These are phyloP conservation scores for Asteroscopus sphinx DNA, from an alignment of 2,888 invertebrate genomes.

Conservation along the genomic window DNA sequence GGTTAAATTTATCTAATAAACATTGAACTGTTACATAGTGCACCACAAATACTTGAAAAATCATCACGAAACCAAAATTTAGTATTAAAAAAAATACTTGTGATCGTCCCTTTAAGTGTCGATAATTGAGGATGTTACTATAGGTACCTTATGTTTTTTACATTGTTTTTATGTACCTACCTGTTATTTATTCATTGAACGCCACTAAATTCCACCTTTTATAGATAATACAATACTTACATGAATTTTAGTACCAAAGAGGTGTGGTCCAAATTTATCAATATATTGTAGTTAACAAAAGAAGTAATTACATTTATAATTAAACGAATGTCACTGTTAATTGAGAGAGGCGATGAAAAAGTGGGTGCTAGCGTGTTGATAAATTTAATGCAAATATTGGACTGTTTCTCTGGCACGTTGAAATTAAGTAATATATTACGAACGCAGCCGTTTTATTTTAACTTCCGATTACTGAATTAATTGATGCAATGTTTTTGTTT, in stretches of 20 bases:
- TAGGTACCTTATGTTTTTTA: too few relatives aligned
- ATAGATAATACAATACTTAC: slow-evolving; percentile 16
- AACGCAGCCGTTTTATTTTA: slow-evolving; percentile 45
- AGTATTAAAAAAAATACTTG: too few relatives aligned
- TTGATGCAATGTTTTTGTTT: slow-evolving; percentile 11
- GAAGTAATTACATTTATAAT: slow-evolving; percentile 78
- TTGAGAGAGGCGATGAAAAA: slow-evolving; percentile 74
- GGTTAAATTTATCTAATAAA: too few relatives aligned
- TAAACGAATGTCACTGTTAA: slow-evolving; percentile 77
- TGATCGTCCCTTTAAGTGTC: too few relatives aligned
- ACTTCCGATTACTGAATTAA: slow-evolving; percentile 39
- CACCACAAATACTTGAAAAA: too few relatives aligned
- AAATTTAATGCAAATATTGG: slow-evolving; percentile 76
- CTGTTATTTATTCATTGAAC: slow-evolving; percentile 34
- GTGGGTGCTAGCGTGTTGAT: slow-evolving; percentile 79
- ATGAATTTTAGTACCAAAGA: slow-evolving; percentile 16
- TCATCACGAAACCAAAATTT: too few relatives aligned
- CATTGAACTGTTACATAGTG: too few relatives aligned
- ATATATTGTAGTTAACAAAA: slow-evolving; percentile 59
- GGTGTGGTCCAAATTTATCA: slow-evolving; percentile 37
- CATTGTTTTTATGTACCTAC: too few relatives aligned
- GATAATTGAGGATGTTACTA: too few relatives aligned
- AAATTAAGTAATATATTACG: slow-evolving; percentile 57
- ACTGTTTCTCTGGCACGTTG: slow-evolving; percentile 45
- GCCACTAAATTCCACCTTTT: slow-evolving; percentile 19